Conservation (phyloP, 1,140 invertebrate genomes). For the Cotesia vestalis region DNA sequence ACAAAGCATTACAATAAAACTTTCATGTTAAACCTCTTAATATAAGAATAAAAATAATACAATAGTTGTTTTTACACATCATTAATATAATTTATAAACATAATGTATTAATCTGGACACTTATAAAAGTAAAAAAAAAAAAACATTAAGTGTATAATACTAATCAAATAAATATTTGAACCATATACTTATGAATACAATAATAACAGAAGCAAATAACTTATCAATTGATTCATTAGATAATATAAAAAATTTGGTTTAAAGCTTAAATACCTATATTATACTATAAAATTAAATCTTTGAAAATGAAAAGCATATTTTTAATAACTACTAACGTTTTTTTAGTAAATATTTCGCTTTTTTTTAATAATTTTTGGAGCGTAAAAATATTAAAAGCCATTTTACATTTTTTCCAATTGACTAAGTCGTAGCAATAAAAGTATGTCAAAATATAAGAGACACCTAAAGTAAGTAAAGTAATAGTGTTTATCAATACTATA, state of each 20-base stretch:
- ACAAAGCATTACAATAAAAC: conserved; percentile 34
- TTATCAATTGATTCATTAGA: background rate
- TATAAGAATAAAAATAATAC: conserved; percentile 22
- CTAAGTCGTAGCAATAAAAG: conserved; percentile 11
- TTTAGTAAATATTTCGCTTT: background rate
- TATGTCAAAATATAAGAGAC: conserved; percentile 6
- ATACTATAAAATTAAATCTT: background rate
- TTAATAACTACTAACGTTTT: background rate
- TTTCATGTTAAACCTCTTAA: conserved; percentile 23
- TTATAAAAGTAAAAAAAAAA: too few relatives aligned
- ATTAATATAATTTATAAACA: conserved; percentile 4
- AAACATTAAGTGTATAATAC: background rate
- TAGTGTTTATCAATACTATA: background rate
- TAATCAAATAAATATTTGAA: background rate
- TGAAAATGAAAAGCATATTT: background rate
- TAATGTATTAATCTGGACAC: background rate
- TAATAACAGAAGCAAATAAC: conserved; percentile 10
- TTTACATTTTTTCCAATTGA: background rate
- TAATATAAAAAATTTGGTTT: conserved; percentile 1
- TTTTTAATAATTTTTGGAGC: background rate
- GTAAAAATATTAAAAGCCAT: conserved; percentile 6
- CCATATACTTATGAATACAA: background rate
- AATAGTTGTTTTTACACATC: conserved; percentile 18
- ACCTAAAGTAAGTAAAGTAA: background rate
- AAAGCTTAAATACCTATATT: conserved; percentile 1